phyloP scores from a whole-genome alignment of 1,140 invertebrate species.

The Trachelipus rathkii region DNA sequence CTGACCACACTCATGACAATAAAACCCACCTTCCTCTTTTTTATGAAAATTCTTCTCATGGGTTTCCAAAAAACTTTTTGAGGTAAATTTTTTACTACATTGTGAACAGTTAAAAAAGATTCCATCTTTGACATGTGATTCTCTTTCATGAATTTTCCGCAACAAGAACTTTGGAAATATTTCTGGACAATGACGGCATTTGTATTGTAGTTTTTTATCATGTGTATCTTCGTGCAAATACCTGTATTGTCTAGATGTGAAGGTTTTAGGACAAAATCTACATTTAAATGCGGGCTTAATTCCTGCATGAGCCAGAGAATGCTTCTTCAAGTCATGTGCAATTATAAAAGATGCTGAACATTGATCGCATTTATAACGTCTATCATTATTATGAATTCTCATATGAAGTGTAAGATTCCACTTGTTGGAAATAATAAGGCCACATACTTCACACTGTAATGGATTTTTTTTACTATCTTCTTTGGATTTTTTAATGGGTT shows the following conservation, averaged over 20 bases:
- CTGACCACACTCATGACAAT: background rate
- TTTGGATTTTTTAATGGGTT: too few relatives aligned
- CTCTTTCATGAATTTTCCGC: background rate
- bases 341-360: background rate
- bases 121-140: background rate
- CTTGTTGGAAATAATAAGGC: background rate
- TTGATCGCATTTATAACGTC: background rate
- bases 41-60: background rate
- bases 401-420: constrained; percentile 8
- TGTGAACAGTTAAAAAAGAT: background rate
- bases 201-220: background rate
- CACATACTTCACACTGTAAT: background rate
- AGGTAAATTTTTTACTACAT: constrained; percentile 4
- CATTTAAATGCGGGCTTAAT: background rate
- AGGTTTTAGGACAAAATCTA: background rate
- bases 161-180: background rate
- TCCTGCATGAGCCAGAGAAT: background rate
- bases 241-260: background rate
- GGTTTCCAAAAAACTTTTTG: background rate
- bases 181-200: background rate
- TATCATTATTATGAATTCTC: background rate
- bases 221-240: constrained; percentile 1
- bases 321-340: background rate
- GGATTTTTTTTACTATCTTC: background rate
- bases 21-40: background rate